phyloP scores from a whole-genome alignment of 23 tunicate genomes.

The Halocynthia aurantium region DNA sequence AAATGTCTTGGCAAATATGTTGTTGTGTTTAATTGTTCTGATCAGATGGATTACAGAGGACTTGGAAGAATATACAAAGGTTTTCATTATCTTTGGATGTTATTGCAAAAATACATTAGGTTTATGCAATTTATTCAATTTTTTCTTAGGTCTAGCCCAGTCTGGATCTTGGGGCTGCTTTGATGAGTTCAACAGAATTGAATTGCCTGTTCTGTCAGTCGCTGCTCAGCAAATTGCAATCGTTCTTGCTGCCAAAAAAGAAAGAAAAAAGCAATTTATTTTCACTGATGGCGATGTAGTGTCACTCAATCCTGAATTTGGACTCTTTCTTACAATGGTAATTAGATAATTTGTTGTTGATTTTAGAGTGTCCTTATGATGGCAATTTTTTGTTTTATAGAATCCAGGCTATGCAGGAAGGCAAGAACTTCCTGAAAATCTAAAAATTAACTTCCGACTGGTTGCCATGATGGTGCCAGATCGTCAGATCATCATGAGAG shows the following conservation, averaged over 20 bases:
- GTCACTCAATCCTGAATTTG: slow-evolving; percentile 90
- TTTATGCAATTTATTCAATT: not conserved
- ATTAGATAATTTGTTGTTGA: not conserved
- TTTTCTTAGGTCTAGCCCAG: slow-evolving; percentile 67
- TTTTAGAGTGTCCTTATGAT: not conserved
- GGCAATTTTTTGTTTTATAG: slow-evolving; percentile 10
- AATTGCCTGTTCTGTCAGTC: slow-evolving; percentile 95
- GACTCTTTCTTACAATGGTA: slow-evolving; percentile 91
- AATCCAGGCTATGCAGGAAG: slow-evolving; percentile 98
- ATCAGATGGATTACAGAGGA: slow-evolving; percentile 98
- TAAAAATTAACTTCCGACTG: slow-evolving; percentile 89
- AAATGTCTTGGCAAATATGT: slow-evolving; percentile 96
- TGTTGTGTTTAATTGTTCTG: slow-evolving; percentile 98
- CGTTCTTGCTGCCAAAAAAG: slow-evolving; percentile 83
- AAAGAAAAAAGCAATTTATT: slow-evolving; percentile 72
- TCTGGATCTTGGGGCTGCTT: slow-evolving; percentile 99
- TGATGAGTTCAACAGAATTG: slow-evolving; percentile 97
- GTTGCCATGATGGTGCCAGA: slow-evolving; percentile 99
- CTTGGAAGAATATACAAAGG: slow-evolving; percentile 97
- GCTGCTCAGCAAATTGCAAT: slow-evolving; percentile 98
- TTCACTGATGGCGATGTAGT: slow-evolving; percentile 95
- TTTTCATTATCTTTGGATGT: slow-evolving; percentile 1
- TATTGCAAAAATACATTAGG: not conserved
- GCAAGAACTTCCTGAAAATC: slow-evolving; percentile 92
- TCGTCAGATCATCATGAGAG: slow-evolving; percentile 97